These are phyloP conservation scores for Triplophysa tibetana DNA, from an alignment of 2,113 vertebrate genomes.

Conservation along the genomic window DNA sequence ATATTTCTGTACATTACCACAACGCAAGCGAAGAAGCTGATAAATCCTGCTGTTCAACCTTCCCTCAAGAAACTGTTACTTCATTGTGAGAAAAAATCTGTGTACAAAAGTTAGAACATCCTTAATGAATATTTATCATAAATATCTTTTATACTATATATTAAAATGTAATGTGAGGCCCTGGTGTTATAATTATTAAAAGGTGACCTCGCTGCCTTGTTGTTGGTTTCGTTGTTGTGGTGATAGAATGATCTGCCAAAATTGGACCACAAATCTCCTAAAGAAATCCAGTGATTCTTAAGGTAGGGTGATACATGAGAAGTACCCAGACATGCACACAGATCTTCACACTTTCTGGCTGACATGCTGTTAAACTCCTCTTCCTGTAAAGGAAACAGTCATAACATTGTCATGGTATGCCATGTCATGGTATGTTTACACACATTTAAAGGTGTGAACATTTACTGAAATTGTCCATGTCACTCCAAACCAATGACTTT, in stretches of 20 bases:
- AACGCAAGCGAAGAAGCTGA: constrained; percentile 32
- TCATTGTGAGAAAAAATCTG: constrained; percentile 8
- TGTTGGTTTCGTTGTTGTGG: constrained; percentile 48
- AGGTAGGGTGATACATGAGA: constrained; percentile 39
- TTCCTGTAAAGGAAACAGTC: constrained; percentile 18
- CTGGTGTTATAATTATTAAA: neutral
- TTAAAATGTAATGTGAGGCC: no score
- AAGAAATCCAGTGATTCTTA: constrained; percentile 42
- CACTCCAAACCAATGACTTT: no score
- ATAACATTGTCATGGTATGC: neutral
- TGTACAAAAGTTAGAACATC: constrained; percentile 13
- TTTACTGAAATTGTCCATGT: no score
- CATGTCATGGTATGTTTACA: no score
- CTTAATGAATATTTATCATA: neutral
- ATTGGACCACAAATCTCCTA: constrained; percentile 39
- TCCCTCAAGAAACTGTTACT: constrained; percentile 27
- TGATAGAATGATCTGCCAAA: constrained; percentile 42
- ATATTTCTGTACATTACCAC: constrained; percentile 48
- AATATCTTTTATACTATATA: neutral
- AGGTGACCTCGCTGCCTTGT: constrained; percentile 46
- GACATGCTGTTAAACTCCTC: constrained; percentile 38
- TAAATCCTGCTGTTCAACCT: constrained; percentile 25
- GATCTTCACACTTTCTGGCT: constrained; percentile 28
- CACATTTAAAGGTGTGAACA: no score
- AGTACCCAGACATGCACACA: constrained; percentile 28